Evolutionary conservation across 2,797 vertebrate genomes (phyloP).

Genomic region (Neolamprologus multifasciatus): DNA sequence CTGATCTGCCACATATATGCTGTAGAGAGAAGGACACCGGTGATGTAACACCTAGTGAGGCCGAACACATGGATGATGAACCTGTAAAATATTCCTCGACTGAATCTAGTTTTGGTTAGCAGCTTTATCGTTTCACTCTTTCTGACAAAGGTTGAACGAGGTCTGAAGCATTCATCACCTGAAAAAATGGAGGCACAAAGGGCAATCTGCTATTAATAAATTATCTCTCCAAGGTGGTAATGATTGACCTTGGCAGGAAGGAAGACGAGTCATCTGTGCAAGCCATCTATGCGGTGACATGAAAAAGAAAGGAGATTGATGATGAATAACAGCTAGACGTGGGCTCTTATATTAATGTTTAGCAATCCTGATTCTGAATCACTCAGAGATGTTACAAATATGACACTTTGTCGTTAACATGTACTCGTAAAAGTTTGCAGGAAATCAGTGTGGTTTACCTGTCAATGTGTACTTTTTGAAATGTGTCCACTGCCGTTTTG

Average conservation of each 20-base stretch:
- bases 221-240: constrained; percentile 5
- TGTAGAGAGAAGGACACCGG: constrained; percentile 33
- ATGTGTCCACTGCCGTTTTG: neutral
- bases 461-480: neutral
- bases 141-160: neutral
- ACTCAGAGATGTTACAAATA: neutral
- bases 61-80: constrained; percentile 42
- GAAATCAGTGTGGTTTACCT: neutral
- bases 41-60: neutral
- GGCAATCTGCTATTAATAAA: constrained; percentile 31
- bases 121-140: constrained; percentile 46
- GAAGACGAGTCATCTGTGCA: constrained; percentile 14
- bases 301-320: neutral
- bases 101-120: constrained; percentile 10
- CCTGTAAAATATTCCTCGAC: constrained; percentile 36
- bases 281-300: neutral
- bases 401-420: neutral
- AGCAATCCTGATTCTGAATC: neutral
- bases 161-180: constrained; percentile 13
- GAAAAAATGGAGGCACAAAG: neutral
- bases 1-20: neutral
- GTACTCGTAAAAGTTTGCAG: neutral
- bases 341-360: neutral
- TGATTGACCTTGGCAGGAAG: constrained; percentile 39
- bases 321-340: neutral